phyloP scores from a whole-genome alignment of 2,888 invertebrate genomes.

The Strigamia crassipes region DNA sequence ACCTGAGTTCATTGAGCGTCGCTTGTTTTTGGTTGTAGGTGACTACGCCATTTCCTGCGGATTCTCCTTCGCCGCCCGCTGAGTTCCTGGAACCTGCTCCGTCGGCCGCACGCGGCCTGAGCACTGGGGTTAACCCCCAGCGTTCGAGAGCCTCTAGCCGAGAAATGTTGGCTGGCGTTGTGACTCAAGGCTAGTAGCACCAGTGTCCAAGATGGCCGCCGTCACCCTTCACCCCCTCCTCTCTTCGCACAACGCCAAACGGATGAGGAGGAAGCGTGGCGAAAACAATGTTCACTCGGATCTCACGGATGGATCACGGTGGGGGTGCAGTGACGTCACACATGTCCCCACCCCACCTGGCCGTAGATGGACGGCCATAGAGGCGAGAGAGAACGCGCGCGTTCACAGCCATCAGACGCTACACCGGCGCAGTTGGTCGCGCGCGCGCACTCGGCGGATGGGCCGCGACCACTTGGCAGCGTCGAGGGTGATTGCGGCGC shows the following conservation, averaged over 20 bases:
- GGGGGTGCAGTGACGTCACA: slow-evolving; percentile 27
- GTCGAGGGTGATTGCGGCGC: slow-evolving; percentile 26
- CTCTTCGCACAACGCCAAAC: neutral
- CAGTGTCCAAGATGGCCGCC: slow-evolving; percentile 54
- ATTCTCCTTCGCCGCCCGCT: slow-evolving; percentile 49
- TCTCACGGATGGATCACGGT: slow-evolving; percentile 42
- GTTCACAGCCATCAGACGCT: slow-evolving; percentile 42
- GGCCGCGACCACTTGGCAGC: slow-evolving; percentile 35
- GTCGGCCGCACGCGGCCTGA: slow-evolving; percentile 88
- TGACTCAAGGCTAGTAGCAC: slow-evolving; percentile 36
- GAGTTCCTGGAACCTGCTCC: slow-evolving; percentile 52
- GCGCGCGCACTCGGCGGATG: slow-evolving; percentile 35
- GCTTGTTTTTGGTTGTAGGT: slow-evolving; percentile 51
- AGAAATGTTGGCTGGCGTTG: slow-evolving; percentile 83
- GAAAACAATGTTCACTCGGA: slow-evolving; percentile 17
- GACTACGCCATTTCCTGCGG: slow-evolving; percentile 53
- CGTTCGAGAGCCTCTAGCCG: slow-evolving; percentile 96
- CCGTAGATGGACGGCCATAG: slow-evolving; percentile 29
- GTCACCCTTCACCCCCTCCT: slow-evolving; percentile 39
- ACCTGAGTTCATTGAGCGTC: slow-evolving; percentile 30
- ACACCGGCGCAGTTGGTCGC: slow-evolving; percentile 42
- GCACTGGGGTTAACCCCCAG: slow-evolving; percentile 98
- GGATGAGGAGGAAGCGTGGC: slow-evolving; percentile 15
- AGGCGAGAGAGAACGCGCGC: slow-evolving; percentile 32
- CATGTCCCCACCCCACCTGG: slow-evolving; percentile 35